Evolutionary conservation across 2,888 invertebrate genomes (phyloP).

Genomic region (Chaetogeoica ovagalla): DNA sequence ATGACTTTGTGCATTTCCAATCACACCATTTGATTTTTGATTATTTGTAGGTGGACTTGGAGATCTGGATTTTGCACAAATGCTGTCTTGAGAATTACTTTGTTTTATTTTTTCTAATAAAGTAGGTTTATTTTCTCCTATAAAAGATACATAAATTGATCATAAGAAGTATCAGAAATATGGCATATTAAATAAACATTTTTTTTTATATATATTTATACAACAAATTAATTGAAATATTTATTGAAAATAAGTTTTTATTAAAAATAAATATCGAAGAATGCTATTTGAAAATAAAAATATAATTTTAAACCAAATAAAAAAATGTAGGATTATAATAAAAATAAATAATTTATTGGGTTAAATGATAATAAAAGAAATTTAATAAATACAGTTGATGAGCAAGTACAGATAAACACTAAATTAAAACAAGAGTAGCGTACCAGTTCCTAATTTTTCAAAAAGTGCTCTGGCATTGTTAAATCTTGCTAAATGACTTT

Average conservation of each 20-base stretch:
- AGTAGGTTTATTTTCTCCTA: slow-evolving; percentile 44
- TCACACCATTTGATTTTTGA: slow-evolving; percentile 46
- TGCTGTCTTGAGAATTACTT: slow-evolving; percentile 50
- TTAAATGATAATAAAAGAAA: too few relatives aligned
- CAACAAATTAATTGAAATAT: background rate
- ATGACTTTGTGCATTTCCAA: slow-evolving; percentile 36
- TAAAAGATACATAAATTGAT: slow-evolving; percentile 5
- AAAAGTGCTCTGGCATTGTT: slow-evolving; percentile 89
- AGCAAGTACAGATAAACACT: background rate
- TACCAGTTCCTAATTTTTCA: slow-evolving; percentile 73
- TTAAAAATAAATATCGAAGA: too few relatives aligned
- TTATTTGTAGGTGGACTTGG: slow-evolving; percentile 42
- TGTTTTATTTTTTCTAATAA: slow-evolving; percentile 49
- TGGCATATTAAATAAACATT: background rate
- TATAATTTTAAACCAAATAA: too few relatives aligned
- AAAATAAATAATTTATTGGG: too few relatives aligned
- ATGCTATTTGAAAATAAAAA: too few relatives aligned
- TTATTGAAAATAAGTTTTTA: background rate
- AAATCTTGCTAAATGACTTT: slow-evolving; percentile 87
- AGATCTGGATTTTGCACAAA: slow-evolving; percentile 49
- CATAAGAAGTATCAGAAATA: background rate
- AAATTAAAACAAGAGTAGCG: slow-evolving; percentile 9
- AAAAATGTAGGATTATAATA: too few relatives aligned
- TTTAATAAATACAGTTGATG: too few relatives aligned
- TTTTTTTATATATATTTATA: too few relatives aligned